Conservation (phyloP, 2,888 invertebrate species). For the Chaitophorus viminalis region DNA sequence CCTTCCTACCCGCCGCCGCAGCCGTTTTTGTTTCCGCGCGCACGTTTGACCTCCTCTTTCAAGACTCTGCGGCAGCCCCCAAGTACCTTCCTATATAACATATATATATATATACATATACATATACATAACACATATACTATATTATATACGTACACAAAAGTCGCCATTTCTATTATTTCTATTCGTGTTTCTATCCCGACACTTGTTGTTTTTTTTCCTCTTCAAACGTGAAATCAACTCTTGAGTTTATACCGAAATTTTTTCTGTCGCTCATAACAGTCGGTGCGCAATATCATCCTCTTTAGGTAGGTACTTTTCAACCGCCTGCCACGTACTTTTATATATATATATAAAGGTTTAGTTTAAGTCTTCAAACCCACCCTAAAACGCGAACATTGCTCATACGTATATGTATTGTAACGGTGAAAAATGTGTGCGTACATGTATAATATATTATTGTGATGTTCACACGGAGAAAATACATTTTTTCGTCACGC, state of each 20-base stretch:
- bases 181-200: background rate
- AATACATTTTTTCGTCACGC: background rate
- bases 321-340: too few relatives aligned
- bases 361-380: background rate
- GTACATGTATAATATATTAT: background rate
- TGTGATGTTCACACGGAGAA: background rate
- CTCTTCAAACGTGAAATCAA: background rate
- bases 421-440: background rate
- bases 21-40: slow-evolving; percentile 23
- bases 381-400: too few relatives aligned
- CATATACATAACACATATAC: background rate
- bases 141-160: background rate
- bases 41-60: slow-evolving; percentile 32
- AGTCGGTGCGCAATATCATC: too few relatives aligned
- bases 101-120: background rate
- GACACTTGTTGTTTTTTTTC: background rate
- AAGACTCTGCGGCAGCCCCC: background rate
- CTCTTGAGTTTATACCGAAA: background rate
- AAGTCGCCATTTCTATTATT: slow-evolving; percentile 15
- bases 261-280: background rate
- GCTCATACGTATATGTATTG: too few relatives aligned
- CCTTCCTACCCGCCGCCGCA: background rate
- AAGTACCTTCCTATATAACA: background rate
- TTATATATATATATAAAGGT: background rate
- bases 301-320: background rate